These are phyloP conservation scores for Labrus mixtus DNA, from an alignment of 2,113 vertebrate species.

Conservation along the genomic window DNA sequence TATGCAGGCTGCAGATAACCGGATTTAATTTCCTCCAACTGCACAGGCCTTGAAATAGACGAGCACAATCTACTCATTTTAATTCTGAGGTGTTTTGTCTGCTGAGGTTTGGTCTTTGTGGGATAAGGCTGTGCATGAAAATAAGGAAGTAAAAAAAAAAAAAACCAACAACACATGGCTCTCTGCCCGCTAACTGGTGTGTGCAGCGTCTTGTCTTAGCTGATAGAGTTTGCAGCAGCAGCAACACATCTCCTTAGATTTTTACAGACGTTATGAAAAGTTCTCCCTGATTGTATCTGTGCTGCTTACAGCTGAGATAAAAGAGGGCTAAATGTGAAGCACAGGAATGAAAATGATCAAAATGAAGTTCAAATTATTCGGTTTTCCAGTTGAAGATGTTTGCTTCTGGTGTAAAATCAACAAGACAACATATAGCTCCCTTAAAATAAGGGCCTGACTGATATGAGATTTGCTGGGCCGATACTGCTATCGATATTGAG, in stretches of 20 bases:
- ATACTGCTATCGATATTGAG: no score
- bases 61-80: constrained; percentile 9
- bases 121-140: constrained; percentile 15
- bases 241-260: constrained; percentile 5
- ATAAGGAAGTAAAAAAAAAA: constrained; percentile 27
- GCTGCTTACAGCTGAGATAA: background rate
- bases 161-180: background rate
- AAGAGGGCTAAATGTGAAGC: background rate
- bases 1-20: constrained; percentile 14
- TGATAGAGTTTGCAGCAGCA: background rate
- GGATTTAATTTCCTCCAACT: constrained; percentile 8
- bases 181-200: constrained; percentile 12
- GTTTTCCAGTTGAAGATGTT: constrained; percentile 4
- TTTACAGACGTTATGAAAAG: background rate
- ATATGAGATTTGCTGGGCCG: no score
- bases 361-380: background rate
- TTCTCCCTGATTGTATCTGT: background rate
- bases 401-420: background rate
- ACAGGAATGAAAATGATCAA: constrained; percentile 2
- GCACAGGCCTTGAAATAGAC: constrained; percentile 30
- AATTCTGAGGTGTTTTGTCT: constrained; percentile 28
- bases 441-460: no score
- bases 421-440: background rate
- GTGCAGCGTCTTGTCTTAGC: background rate
- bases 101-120: constrained; percentile 26